Evolutionary conservation across 2,888 invertebrate species (phyloP).

Genomic region (Phengaris arion): DNA sequence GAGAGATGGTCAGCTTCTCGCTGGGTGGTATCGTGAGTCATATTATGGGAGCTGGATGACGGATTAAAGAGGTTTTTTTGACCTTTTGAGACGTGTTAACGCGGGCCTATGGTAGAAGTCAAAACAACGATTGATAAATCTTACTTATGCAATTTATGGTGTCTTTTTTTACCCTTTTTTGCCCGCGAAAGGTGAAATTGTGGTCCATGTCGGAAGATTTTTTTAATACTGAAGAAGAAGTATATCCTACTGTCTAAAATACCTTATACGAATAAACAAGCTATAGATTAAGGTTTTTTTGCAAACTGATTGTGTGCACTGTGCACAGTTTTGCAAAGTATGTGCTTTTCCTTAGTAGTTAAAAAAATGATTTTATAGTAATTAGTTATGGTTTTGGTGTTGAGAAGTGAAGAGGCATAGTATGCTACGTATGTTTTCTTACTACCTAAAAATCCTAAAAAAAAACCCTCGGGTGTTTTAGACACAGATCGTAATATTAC

Average conservation of each 20-base stretch:
- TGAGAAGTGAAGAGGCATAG: too few relatives aligned
- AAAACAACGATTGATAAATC: slow-evolving; percentile 33
- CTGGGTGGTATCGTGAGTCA: slow-evolving; percentile 75
- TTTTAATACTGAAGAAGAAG: background rate
- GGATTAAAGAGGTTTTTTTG: slow-evolving; percentile 52
- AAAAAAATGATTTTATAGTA: too few relatives aligned
- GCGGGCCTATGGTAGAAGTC: slow-evolving; percentile 33
- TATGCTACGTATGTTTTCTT: too few relatives aligned
- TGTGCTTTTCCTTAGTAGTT: too few relatives aligned
- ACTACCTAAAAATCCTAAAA: background rate
- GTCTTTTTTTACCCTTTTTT: background rate
- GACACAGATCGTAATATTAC: background rate
- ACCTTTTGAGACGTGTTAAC: slow-evolving; percentile 35
- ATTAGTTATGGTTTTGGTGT: too few relatives aligned
- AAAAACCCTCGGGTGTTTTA: background rate
- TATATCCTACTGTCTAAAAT: too few relatives aligned
- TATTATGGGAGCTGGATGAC: slow-evolving; percentile 51
- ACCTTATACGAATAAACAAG: too few relatives aligned
- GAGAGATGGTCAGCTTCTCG: slow-evolving; percentile 45
- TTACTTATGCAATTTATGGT: slow-evolving; percentile 18
- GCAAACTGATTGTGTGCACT: too few relatives aligned
- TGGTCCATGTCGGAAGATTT: background rate
- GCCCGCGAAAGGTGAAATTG: background rate
- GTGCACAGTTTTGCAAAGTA: too few relatives aligned
- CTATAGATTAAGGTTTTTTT: too few relatives aligned